A percentile compares a stretch with the other conserved stretches of the same genome.
Evolutionary conservation across 53 echinoderm and acorn worm species (phyloP).

Genomic region (Luidia sarsii): DNA sequence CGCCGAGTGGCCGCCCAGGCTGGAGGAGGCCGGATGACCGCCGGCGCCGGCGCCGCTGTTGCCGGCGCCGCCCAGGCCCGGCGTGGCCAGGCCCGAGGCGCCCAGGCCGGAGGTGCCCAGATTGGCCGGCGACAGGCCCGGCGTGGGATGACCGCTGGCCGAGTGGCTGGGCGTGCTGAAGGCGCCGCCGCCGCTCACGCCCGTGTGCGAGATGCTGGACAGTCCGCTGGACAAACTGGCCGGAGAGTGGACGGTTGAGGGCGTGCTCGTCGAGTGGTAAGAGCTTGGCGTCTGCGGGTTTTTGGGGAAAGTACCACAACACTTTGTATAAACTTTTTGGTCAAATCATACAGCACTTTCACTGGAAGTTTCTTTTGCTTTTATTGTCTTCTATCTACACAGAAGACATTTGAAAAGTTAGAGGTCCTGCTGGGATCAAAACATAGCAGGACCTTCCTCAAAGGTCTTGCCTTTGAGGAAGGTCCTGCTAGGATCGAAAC

Average conservation of each 20-base stretch:
- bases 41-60: background rate
- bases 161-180: slow-evolving; percentile 28
- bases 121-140: slow-evolving; percentile 21
- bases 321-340: too few relatives aligned
- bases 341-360: too few relatives aligned
- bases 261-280: slow-evolving; percentile 37
- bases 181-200: slow-evolving; percentile 21
- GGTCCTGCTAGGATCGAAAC: too few relatives aligned
- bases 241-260: slow-evolving; percentile 49
- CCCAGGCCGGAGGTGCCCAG: slow-evolving; percentile 18
- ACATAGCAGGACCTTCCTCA: too few relatives aligned
- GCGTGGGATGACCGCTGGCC: slow-evolving; percentile 20
- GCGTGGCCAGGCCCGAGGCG: slow-evolving; percentile 44
- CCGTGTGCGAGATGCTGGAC: slow-evolving; percentile 48
- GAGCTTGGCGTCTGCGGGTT: slow-evolving; percentile 46
- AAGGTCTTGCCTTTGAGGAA: too few relatives aligned
- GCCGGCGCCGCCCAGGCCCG: slow-evolving; percentile 27
- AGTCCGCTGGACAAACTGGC: slow-evolving; percentile 48
- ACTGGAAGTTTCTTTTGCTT: too few relatives aligned
- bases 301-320: too few relatives aligned
- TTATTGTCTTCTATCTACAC: too few relatives aligned
- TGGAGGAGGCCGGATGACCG: background rate
- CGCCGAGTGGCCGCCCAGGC: slow-evolving; percentile 24
- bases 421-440: too few relatives aligned
- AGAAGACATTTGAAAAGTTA: too few relatives aligned